A percentile compares a stretch with the other conserved stretches of the same genome.
Evolutionary conservation across 2,113 vertebrate species (phyloP).

Genomic region (Coryphaenoides rupestris): DNA sequence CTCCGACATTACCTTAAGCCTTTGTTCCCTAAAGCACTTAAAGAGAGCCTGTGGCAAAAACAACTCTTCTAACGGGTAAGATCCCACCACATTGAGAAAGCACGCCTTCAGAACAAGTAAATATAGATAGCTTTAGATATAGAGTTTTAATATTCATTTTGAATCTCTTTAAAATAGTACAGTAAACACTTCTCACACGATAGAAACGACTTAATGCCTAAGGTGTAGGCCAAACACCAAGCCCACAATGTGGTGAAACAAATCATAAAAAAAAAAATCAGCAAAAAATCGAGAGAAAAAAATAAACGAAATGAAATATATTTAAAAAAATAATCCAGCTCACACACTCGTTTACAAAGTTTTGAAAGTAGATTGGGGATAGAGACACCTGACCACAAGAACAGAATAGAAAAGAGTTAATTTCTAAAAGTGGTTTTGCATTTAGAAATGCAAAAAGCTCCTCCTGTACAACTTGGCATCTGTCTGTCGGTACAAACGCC

Average conservation of each 20-base stretch:
- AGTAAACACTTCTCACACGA: constrained; percentile 98
- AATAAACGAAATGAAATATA: constrained; percentile 6
- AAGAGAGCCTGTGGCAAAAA: constrained; percentile 33
- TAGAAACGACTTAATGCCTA: constrained; percentile 95
- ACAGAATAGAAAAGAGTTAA: constrained; percentile 96
- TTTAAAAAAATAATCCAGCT: constrained; percentile 76
- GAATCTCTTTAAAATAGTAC: constrained; percentile 96
- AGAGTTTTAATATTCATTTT: constrained; percentile 93
- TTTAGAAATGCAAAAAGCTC: constrained; percentile 93
- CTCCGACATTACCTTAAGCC: constrained; percentile 27
- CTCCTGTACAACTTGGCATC: constrained; percentile 92
- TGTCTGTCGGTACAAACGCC: constrained; percentile 86
- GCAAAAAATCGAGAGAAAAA: constrained; percentile 7
- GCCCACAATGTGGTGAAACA: constrained; percentile 62
- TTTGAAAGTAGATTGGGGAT: constrained; percentile 77
- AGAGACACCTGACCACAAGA: constrained; percentile 89
- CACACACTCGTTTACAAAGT: constrained; percentile 86
- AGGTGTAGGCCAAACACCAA: constrained; percentile 77
- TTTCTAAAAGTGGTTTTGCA: constrained; percentile 96
- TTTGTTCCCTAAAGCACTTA: constrained; percentile 26
- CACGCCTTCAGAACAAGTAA: constrained; percentile 88
- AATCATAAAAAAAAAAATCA: constrained; percentile 2
- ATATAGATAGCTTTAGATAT: constrained; percentile 75
- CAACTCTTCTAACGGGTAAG: constrained; percentile 45
- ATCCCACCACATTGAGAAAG: constrained; percentile 72